Evolutionary conservation across 2,888 invertebrate species (phyloP), one percentile per base, ranked within the genome.

Genomic region (Lydus trimaculatus): DNA sequence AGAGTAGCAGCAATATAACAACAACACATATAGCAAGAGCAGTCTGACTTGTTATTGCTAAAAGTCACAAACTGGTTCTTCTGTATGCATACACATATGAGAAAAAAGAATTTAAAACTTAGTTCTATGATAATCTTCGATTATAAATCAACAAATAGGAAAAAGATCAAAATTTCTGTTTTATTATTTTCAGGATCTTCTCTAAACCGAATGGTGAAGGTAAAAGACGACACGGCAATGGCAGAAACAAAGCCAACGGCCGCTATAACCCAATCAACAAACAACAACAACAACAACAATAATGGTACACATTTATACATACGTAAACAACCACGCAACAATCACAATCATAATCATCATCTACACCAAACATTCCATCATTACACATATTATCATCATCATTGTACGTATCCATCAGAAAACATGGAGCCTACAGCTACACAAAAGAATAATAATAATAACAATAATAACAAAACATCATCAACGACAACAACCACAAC

Each of bases 321-420:
- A 71, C 70, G 78, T 17, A 78, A 76, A 71, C 67, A 76, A 71
- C 67, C 77, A 56, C 75, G 84, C 80, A 84, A 83, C 80, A 84
- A 83, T 82, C 83, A 83, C 80, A 84, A 83, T 82, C 83, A 83
- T 75, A 81, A 86, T 85, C 86, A 87, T 85, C 88, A 87, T 84
- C 87, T 86, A 81, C 84, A 85, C 80, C 86, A 84, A 83, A 85
- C 84, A 68, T 81, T 83, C 74, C 84, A 82, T 78, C 85, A 85
- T 78, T 84, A 78, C 78, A 83, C 82, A 66, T 83, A 78, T 78
- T 80, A 84, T 74, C 82, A 83, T 71, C 84, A 85, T 73, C 84
- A 83, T 73, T 85, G 84, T 84, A 84, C 85, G 82, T 87, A 86
- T 84, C 86, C 89, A 86, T 84, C 87, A 85, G 84, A 85, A 82